Conservation (phyloP, 2,888 invertebrate genomes). For the Tiliacea aurago region DNA sequence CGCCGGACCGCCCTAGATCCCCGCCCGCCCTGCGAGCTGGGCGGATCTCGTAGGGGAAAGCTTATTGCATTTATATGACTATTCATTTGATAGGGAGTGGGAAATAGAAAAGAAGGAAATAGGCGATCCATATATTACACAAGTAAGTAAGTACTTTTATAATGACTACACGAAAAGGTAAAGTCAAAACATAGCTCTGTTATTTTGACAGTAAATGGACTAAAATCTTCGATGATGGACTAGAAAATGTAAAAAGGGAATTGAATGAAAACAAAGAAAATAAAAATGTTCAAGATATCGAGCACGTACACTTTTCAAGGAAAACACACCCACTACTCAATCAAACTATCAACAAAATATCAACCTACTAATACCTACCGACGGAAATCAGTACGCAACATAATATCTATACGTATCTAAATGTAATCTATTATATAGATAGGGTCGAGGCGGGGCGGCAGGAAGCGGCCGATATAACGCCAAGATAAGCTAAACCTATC, state of each 20-base stretch:
- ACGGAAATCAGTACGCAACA: slow-evolving; percentile 56
- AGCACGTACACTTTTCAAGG: slow-evolving; percentile 29
- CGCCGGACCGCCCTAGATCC: slow-evolving; percentile 69
- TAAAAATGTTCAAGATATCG: slow-evolving; percentile 24
- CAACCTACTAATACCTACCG: slow-evolving; percentile 50
- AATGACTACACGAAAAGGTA: not conserved
- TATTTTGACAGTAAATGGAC: not conserved
- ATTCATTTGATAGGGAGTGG: slow-evolving; percentile 52
- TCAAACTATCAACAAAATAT: slow-evolving; percentile 42
- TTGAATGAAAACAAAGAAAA: slow-evolving; percentile 14
- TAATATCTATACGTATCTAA: slow-evolving; percentile 54
- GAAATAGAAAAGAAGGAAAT: slow-evolving; percentile 14
- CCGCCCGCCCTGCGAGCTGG: slow-evolving; percentile 74
- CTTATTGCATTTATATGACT: slow-evolving; percentile 57
- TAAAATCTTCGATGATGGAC: not conserved
- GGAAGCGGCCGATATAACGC: slow-evolving; percentile 66
- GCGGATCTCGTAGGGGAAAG: slow-evolving; percentile 68
- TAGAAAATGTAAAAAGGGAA: not conserved
- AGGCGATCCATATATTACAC: not conserved
- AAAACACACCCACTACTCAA: slow-evolving; percentile 43
- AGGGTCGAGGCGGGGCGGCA: slow-evolving; percentile 69
- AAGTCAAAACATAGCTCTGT: not conserved
- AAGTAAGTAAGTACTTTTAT: not conserved
- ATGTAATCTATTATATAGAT: slow-evolving; percentile 63
- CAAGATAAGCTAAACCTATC: slow-evolving; percentile 70